Evolutionary conservation across 2,888 invertebrate genomes (phyloP).

Genomic region (Apeira syringaria): DNA sequence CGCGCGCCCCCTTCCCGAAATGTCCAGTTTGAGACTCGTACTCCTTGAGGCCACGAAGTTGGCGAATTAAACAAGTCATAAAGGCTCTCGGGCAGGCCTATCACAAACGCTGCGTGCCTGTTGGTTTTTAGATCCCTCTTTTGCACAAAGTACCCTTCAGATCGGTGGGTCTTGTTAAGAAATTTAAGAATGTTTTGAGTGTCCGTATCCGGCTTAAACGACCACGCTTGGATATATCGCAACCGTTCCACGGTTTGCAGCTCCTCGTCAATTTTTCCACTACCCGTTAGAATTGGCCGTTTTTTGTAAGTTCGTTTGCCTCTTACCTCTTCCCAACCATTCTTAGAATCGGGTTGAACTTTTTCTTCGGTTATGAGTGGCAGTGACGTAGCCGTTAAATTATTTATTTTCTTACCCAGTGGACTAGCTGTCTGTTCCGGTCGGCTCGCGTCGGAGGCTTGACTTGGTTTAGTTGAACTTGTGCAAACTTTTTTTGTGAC

Average conservation of each 20-base stretch:
- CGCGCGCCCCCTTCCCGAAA: not conserved
- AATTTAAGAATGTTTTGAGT: not conserved
- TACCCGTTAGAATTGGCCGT: not conserved
- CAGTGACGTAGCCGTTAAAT: not conserved
- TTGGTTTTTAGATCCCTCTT: not conserved
- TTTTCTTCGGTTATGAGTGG: too few species aligned
- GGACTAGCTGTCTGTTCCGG: not conserved
- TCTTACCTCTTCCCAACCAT: not conserved
- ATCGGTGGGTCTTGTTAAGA: not conserved
- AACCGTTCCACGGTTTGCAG: not conserved
- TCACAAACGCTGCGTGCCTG: conserved; percentile 1
- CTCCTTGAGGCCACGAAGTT: conserved; percentile 1
- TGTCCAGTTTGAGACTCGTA: not conserved
- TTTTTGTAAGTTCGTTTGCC: not conserved
- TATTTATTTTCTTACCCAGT: not conserved
- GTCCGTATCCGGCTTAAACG: not conserved
- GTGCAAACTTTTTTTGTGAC: not conserved
- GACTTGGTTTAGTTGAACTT: not conserved
- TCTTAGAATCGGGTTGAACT: not conserved
- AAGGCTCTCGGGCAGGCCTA: conserved; percentile 2
- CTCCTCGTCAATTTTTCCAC: not conserved
- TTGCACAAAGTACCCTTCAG: not conserved
- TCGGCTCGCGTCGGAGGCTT: not conserved
- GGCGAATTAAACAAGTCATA: not conserved
- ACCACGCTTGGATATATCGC: not conserved